phyloP scores from a whole-genome alignment of 2,888 invertebrate species.

The Ellobium chinense region DNA sequence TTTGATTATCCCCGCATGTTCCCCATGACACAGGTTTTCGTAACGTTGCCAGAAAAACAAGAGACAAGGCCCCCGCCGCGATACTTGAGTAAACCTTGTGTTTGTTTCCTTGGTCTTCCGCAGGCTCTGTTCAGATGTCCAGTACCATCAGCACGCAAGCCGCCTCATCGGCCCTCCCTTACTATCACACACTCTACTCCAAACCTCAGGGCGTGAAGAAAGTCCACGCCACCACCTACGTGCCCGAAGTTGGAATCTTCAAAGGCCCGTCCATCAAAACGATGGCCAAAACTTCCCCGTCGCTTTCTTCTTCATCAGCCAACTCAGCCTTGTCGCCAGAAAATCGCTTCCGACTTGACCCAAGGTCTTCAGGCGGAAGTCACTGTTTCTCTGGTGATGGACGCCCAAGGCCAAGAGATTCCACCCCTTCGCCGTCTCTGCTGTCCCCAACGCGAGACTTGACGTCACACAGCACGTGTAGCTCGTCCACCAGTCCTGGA shows the following conservation, averaged over 20 bases:
- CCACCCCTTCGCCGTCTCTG: conserved; percentile 12
- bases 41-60: too few relatives aligned
- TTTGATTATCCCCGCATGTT: too few relatives aligned
- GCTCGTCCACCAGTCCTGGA: neutral
- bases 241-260: conserved; percentile 71
- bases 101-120: conserved; percentile 13
- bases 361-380: neutral
- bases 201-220: conserved; percentile 57
- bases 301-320: conserved; percentile 11
- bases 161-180: conserved; percentile 62
- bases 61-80: too few relatives aligned
- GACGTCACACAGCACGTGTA: neutral
- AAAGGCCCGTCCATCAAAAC: conserved; percentile 50
- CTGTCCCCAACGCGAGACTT: conserved; percentile 3
- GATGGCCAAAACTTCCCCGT: conserved; percentile 40
- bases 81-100: too few relatives aligned
- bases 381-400: neutral
- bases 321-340: neutral
- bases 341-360: neutral
- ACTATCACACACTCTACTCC: conserved; percentile 68
- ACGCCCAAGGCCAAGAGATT: neutral
- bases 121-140: conserved; percentile 5
- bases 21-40: too few relatives aligned
- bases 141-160: conserved; percentile 25
- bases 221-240: conserved; percentile 72